Conservation (phyloP, 2,797 vertebrate species). For the Podargus strigoides region DNA sequence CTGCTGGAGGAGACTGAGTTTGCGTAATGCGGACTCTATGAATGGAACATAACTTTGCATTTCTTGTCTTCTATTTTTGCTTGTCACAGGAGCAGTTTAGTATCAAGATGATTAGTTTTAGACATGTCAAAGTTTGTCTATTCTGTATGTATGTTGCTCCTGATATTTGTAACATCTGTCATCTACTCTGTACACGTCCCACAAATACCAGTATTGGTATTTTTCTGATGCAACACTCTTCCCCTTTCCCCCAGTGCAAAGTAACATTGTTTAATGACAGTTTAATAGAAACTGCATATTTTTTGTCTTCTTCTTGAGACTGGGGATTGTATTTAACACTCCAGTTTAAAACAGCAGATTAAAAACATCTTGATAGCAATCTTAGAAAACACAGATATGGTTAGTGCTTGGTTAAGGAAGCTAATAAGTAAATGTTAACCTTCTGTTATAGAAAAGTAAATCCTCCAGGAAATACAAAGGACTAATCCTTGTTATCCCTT, state of each 20-base stretch:
- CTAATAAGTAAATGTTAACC: neutral
- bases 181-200: neutral
- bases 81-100: neutral
- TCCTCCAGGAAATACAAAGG: neutral
- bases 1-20: neutral
- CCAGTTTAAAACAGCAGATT: neutral
- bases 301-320: neutral
- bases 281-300: neutral
- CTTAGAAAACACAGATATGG: neutral
- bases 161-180: neutral
- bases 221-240: neutral
- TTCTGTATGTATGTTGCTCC: neutral
- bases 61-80: neutral
- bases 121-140: neutral
- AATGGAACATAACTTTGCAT: neutral
- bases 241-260: neutral
- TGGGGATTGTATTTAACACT: neutral
- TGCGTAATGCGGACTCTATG: neutral
- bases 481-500: neutral
- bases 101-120: neutral
- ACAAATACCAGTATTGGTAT: neutral
- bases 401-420: neutral
- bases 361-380: neutral
- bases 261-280: neutral
- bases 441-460: neutral